Conservation (phyloP, 2,113 vertebrate species). For the Columbina picui region DNA sequence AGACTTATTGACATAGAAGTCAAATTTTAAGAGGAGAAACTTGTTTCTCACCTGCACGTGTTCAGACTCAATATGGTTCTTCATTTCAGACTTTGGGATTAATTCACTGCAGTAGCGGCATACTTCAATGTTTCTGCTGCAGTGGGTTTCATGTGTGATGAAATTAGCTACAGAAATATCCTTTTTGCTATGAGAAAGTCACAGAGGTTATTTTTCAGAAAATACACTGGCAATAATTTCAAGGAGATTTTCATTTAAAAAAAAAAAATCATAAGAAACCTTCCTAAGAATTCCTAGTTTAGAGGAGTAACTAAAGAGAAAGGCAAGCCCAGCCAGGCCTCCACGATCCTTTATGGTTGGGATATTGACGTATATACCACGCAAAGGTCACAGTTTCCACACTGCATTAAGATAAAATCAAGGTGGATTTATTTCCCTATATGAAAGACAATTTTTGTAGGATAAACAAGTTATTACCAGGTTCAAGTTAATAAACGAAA, state of each 20-base stretch:
- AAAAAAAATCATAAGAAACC: background rate
- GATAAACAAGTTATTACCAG: background rate
- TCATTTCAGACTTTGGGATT: constrained; percentile 86
- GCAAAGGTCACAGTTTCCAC: background rate
- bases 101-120: constrained; percentile 90
- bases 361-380: background rate
- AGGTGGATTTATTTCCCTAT: background rate
- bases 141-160: constrained; percentile 95
- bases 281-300: background rate
- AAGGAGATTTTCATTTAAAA: background rate
- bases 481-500: background rate
- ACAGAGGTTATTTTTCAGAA: background rate
- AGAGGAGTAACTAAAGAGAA: background rate
- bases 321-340: background rate
- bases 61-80: constrained; percentile 85
- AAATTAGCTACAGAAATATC: constrained; percentile 92
- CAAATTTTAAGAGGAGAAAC: background rate
- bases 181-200: constrained; percentile 82
- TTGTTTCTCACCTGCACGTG: constrained; percentile 82
- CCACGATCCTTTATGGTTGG: background rate
- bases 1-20: background rate
- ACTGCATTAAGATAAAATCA: background rate
- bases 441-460: background rate
- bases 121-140: constrained; percentile 88
- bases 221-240: background rate